Evolutionary conservation across 2,888 invertebrate species (phyloP).

Genomic region (Odontomyia ornata): DNA sequence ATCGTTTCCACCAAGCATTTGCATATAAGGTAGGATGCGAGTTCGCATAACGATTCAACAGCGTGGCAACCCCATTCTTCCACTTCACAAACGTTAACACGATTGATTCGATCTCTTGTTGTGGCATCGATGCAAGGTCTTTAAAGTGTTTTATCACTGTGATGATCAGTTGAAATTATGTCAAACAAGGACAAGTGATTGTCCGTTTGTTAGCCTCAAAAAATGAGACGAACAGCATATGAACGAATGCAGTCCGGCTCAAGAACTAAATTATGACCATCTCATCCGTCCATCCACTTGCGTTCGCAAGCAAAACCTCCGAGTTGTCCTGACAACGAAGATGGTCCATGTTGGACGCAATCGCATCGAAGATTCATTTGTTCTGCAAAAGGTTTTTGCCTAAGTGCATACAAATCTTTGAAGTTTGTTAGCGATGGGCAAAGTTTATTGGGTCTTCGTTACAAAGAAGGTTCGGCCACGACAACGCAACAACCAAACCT

Average conservation of each 20-base stretch:
- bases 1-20: too few relatives aligned
- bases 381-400: conserved; percentile 12
- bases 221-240: conserved; percentile 15
- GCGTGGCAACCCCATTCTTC: background rate
- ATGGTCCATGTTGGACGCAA: background rate
- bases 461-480: background rate
- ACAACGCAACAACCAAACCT: background rate
- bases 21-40: too few relatives aligned
- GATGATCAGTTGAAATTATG: conserved; percentile 62
- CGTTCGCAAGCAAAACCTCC: background rate
- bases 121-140: conserved; percentile 24
- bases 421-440: background rate
- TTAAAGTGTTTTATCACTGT: conserved; percentile 58
- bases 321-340: background rate
- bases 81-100: background rate
- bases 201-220: conserved; percentile 50
- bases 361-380: background rate
- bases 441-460: conserved; percentile 37
- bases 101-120: background rate
- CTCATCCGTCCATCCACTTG: background rate
- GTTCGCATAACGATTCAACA: too few relatives aligned
- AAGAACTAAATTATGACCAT: conserved; percentile 16
- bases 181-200: conserved; percentile 60
- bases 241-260: background rate
- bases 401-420: background rate